phyloP scores from a whole-genome alignment of 2,113 vertebrate species.

The Sturnus vulgaris region DNA sequence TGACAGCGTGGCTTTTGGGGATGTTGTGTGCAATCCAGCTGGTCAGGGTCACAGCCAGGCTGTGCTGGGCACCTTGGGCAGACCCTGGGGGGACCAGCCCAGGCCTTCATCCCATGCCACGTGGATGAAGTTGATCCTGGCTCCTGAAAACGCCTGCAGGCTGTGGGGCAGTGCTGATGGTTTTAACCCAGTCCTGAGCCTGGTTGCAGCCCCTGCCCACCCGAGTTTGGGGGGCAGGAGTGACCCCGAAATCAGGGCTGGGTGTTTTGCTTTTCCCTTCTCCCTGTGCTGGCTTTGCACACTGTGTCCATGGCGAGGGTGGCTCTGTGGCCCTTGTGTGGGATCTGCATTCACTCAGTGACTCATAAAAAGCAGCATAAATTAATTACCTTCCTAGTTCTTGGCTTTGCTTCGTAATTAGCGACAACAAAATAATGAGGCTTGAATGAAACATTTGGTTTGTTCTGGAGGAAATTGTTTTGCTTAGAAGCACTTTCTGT shows the following conservation, averaged over 20 bases:
- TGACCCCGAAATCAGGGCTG: rapidly evolving
- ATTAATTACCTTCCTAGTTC: conserved; percentile 26
- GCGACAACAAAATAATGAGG: not conserved
- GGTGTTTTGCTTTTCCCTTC: not conserved
- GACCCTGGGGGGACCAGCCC: too few relatives aligned
- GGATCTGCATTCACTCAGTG: not conserved
- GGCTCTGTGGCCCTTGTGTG: not conserved
- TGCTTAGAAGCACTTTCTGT: not conserved
- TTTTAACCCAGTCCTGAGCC: not conserved
- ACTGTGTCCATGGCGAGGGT: rapidly evolving
- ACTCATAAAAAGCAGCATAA: conserved; percentile 10
- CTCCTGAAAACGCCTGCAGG: not conserved
- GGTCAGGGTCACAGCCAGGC: not conserved
- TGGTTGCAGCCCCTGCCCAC: not conserved
- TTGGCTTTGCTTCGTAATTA: not conserved
- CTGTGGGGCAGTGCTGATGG: not conserved
- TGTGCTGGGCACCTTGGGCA: not conserved
- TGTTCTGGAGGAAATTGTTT: conserved; percentile 1
- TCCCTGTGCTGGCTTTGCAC: not conserved
- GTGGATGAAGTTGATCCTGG: rapidly evolving
- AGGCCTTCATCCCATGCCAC: not conserved
- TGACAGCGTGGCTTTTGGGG: rapidly evolving
- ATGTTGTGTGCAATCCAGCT: rapidly evolving
- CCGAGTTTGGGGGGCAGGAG: not conserved
- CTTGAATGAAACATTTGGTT: conserved; percentile 10